Evolutionary conservation across 1,140 invertebrate genomes (phyloP), one percentile per base, ranked within the genome.

Genomic region (Coelopa frigida): DNA sequence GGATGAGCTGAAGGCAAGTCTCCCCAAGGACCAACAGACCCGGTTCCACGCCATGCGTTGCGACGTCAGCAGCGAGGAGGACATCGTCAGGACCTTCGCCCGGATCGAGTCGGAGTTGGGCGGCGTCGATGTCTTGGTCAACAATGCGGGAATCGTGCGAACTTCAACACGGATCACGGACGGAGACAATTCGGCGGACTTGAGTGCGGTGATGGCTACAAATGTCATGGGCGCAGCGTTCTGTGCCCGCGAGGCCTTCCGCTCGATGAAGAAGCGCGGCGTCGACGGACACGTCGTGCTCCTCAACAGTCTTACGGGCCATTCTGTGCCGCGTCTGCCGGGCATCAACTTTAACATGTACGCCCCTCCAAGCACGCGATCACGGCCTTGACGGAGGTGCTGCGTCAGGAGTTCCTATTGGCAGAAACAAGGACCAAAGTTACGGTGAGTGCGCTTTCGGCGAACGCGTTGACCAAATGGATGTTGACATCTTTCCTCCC

Each of bases 231-330:
- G 73, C 0, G 58, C 85, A 0, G 72, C 76, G 14, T 73, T 81
- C 44, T 84, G 83, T 45, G 78, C 81, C 0, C 72, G 79, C 22
- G 78, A 82, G 55, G 76, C 79, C 1, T 65, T 85, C 12, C 74
- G 75, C 12, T 79, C 76, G 0, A 85, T 89, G 82, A 73, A 67
- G 46, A 74, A 77, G 37, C 72, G 76, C n/a, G 70, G 73, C 1
- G 70, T 82, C 10, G 71, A 80, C 51, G 86, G 85, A 0, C 82
- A 87, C 46, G 76, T 88, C 22, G 72, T 88, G 22, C 77, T 84
- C 39, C 73, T 89, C 4, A 85, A 82, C 62, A 85, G 77, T 50
- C 42, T 78, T 26, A 68, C 61, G 0, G 78, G 77, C 0, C 77
- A 78, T 49, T 63, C 56, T 21, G 56, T 75, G 2, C 71, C 73